Evolutionary conservation across 2,888 invertebrate genomes (phyloP), one percentile per base, ranked within the genome.

Genomic region (Calliphora vomitoria): DNA sequence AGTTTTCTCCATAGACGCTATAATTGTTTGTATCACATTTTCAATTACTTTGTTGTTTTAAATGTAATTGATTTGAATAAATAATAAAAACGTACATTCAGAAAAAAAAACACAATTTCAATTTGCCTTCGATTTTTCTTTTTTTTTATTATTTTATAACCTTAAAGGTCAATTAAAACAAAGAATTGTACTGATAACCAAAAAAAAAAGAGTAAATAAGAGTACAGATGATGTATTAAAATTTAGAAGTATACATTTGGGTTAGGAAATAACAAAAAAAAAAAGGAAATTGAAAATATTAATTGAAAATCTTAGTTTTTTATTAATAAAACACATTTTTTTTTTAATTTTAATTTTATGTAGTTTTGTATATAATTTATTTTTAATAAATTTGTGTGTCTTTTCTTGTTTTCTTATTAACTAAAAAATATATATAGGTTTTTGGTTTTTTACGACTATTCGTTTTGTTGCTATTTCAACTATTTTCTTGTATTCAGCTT

Each of bases 321-420:
- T 80, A 10, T 58, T 66, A 88, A 69, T 81, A 85, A 85, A 75
- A 89, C 88, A 84, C 88, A 62, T 74, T 20, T 41, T 41, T 72
- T 41, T 8, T 88, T 85, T 72, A 60, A 72, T 64, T 53, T 71
- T 25, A 25, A 78, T 82, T 85, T 64, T 82, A 85, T 80, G 62
- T 83, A 50, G 4, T 72, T 80, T 74, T 88, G 74, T 82, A 87
- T 35, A 35, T 86, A 86, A 86, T 83, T 88, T 82, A 86, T 86
- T 89, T 84, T 85, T 75, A 86, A 86, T 89, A 87, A 85, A 88
- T 88, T 88, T 86, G 86, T 85, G 85, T 82, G n/a, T 75, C 55
- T 66, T 41, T 74, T 11, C 44, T 25, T 68, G 41, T 88, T 81
- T 85, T 76, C 44, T 64, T 82, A 74, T 25, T 68, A 75, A 38